Evolutionary conservation across 2,888 invertebrate species (phyloP), one percentile per base, ranked within the genome.

Genomic region (Caenorhabditis uteleia): DNA sequence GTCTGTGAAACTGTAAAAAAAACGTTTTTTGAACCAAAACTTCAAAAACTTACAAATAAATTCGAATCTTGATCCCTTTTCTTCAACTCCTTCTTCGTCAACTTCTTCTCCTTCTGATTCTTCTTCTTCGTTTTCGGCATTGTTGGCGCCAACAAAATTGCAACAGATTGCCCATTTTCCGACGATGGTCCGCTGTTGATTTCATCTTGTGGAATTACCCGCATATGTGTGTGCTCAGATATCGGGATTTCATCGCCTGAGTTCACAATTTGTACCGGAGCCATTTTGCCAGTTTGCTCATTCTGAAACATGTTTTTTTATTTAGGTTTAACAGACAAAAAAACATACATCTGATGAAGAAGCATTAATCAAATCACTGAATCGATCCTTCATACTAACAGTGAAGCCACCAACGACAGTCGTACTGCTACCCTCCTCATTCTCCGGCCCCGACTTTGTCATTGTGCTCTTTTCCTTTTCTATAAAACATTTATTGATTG

Each of bases 381-480:
- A 58, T 26, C 57, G 27, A 27, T 58, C 57, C 2, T 27, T 18
- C 21, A 50, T 40, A 2, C 29, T 21, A 18, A 54, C 46, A 3
- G 31, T 14, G 25, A 31, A 45, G 33, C 18, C 14, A 33, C 29
- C 42, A 14, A 25, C 18, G 29, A 5, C 16, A 18, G n/a, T 38
- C 21, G 33, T 5, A 8, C 21, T 18, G 29, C 29, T 21, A 20
- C 33, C 26, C 31, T 5, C 51, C 39, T 34, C 43, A 36, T 7
- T 21, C 40, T 31, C 33, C 39, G 43, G 46, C 49, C 3, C 44
- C 40, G 16, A 29, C 12, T 6, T 36, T n/a, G 60, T 60, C 60
- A 60, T 60, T 33, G 60, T 60, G 5, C 48, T 49, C 23, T 60
- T 60, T 23, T 60, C 53, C 44, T 59, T 45, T 12, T 58, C 60